Conservation (phyloP, 2,888 invertebrate genomes). For the Chelonus formosanus region DNA sequence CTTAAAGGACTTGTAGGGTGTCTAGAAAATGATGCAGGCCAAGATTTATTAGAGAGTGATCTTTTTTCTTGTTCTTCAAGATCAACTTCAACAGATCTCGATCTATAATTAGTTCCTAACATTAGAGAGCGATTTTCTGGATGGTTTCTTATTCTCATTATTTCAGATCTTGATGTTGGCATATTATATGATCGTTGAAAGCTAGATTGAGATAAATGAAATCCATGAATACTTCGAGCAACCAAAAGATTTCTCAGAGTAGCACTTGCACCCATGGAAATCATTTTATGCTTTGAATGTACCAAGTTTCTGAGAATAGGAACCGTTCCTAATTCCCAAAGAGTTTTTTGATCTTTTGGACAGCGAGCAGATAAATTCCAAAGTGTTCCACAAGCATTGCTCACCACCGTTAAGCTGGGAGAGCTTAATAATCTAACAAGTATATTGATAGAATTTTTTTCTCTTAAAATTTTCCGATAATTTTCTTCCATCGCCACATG, state of each 20-base stretch:
- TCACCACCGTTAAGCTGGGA: constrained; percentile 89
- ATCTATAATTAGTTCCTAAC: constrained; percentile 1
- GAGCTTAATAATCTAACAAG: constrained; percentile 89
- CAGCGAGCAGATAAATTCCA: constrained; percentile 94
- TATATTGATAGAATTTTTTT: constrained; percentile 84
- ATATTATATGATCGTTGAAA: not conserved
- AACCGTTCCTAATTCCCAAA: constrained; percentile 90
- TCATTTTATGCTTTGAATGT: constrained; percentile 95
- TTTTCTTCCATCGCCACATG: constrained; percentile 91
- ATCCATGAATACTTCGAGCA: constrained; percentile 75
- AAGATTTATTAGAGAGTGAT: constrained; percentile 19
- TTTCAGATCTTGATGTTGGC: not conserved
- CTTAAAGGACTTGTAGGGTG: constrained; percentile 17
- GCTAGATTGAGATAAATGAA: constrained; percentile 22
- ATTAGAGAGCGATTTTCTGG: not conserved
- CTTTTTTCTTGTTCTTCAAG: constrained; percentile 7
- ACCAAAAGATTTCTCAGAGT: constrained; percentile 89
- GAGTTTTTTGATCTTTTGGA: constrained; percentile 82
- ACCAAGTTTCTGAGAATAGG: constrained; percentile 88
- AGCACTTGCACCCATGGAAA: constrained; percentile 91
- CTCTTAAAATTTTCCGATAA: constrained; percentile 81
- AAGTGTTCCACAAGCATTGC: constrained; percentile 94
- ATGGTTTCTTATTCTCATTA: not conserved
- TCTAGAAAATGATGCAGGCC: constrained; percentile 13
- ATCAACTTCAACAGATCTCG: constrained; percentile 13